Evolutionary conservation across 2,797 vertebrate species (phyloP).

Genomic region (Echeneis naucrates): DNA sequence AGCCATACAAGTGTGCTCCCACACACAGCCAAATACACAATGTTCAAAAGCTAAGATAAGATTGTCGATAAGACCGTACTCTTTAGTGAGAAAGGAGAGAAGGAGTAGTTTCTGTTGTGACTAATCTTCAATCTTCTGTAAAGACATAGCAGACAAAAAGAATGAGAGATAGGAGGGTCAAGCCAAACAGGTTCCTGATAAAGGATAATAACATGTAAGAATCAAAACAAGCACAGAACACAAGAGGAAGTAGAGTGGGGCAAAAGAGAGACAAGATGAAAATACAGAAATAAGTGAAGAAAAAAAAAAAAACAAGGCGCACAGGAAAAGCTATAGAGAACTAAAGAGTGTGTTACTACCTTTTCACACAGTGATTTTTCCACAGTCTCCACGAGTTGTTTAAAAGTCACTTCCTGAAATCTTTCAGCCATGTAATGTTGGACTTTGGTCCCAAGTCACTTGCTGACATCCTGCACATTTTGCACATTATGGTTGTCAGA

Average conservation of each 20-base stretch:
- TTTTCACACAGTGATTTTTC: conserved; percentile 18
- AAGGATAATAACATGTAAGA: not conserved
- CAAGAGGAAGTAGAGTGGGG: not conserved
- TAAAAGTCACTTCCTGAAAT: conserved; percentile 62
- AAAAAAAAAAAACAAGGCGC: not conserved
- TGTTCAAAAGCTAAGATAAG: not conserved
- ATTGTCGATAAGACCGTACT: not conserved
- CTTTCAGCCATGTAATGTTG: conserved; percentile 38
- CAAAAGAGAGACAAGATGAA: not conserved
- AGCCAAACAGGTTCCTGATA: not conserved
- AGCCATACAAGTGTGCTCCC: not conserved
- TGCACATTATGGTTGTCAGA: conserved; percentile 3
- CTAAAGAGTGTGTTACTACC: conserved; percentile 18
- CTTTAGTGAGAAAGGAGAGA: not conserved
- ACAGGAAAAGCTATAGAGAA: conserved; percentile 4
- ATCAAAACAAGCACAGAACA: not conserved
- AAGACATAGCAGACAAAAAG: not conserved
- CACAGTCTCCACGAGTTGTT: conserved; percentile 1
- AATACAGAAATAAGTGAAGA: not conserved
- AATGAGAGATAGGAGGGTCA: not conserved
- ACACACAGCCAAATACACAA: conserved; percentile 3
- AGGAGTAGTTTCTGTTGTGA: not conserved
- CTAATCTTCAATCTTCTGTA: not conserved
- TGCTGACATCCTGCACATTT: conserved; percentile 39
- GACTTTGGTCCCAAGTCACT: conserved; percentile 69